A percentile compares a stretch with the other conserved stretches of the same genome.
These are phyloP conservation scores for Chaetura pelagica DNA, from an alignment of 2,113 vertebrate genomes.

Conservation along the genomic window DNA sequence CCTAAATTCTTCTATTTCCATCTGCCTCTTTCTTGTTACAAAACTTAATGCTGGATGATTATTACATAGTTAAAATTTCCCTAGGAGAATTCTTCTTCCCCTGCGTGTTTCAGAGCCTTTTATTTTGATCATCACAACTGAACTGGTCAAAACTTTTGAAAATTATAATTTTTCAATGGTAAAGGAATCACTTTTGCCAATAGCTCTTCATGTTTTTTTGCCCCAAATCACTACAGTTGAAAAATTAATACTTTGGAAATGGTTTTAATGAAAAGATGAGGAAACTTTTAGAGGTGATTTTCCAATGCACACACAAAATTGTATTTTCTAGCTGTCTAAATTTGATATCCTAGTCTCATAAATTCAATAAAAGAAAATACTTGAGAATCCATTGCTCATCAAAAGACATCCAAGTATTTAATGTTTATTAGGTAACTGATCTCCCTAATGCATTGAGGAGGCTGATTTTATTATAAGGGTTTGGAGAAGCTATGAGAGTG, in stretches of 20 bases:
- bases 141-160: neutral
- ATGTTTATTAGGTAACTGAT: conserved; percentile 48
- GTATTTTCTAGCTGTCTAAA: neutral
- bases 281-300: neutral
- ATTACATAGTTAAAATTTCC: neutral
- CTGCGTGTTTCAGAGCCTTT: neutral
- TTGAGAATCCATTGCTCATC: conserved; percentile 17
- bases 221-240: neutral
- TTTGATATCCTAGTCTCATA: neutral
- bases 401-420: conserved; percentile 37
- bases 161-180: neutral
- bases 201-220: neutral
- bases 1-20: neutral
- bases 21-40: neutral
- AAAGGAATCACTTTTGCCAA: neutral
- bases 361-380: conserved; percentile 41
- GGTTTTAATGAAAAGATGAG: neutral
- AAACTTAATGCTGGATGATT: neutral
- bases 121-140: neutral
- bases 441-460: conserved; percentile 38
- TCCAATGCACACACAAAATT: neutral
- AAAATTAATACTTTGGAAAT: neutral
- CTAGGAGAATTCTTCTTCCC: neutral
- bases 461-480: conserved; percentile 40
- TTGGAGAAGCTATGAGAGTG: conserved; percentile 37